A percentile compares a stretch with the other conserved stretches of the same genome.
phyloP scores from a whole-genome alignment of 2,113 vertebrate genomes.

The Scalopus aquaticus region DNA sequence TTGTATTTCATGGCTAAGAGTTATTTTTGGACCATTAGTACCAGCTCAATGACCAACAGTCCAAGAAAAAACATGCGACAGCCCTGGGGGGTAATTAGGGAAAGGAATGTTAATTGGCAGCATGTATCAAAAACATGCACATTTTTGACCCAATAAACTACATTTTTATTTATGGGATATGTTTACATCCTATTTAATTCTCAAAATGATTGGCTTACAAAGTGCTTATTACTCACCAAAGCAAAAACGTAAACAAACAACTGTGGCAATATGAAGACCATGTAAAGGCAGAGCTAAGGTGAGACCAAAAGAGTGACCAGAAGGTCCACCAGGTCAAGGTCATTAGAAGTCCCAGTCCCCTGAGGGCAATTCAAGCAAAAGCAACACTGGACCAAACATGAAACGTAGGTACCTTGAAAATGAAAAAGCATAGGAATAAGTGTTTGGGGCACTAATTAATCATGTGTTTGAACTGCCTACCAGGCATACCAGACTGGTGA shows the following conservation, averaged over 20 bases:
- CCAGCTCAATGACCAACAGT: not conserved
- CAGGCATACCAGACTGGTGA: not conserved
- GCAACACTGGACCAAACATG: not conserved
- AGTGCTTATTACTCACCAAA: conserved; percentile 5
- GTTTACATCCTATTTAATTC: not conserved
- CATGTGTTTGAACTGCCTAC: not conserved
- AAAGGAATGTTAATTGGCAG: not conserved
- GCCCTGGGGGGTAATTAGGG: not conserved
- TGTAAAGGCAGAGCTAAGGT: not conserved
- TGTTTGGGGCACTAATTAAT: not conserved
- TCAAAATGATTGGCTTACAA: not conserved
- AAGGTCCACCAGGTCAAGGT: not conserved
- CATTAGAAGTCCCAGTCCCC: not conserved
- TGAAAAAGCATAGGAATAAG: conserved; percentile 20
- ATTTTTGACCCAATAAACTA: not conserved
- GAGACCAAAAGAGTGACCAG: not conserved
- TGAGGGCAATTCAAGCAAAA: not conserved
- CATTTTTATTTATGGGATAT: not conserved
- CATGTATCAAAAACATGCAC: not conserved
- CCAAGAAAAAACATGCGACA: not conserved
- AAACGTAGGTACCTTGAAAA: not conserved
- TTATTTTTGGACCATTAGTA: not conserved
- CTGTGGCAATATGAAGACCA: not conserved
- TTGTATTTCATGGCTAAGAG: not conserved
- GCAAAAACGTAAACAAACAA: not conserved